These are phyloP conservation scores for Kryphioiulus occultus DNA, from an alignment of 2,888 invertebrate species.

Conservation along the genomic window DNA sequence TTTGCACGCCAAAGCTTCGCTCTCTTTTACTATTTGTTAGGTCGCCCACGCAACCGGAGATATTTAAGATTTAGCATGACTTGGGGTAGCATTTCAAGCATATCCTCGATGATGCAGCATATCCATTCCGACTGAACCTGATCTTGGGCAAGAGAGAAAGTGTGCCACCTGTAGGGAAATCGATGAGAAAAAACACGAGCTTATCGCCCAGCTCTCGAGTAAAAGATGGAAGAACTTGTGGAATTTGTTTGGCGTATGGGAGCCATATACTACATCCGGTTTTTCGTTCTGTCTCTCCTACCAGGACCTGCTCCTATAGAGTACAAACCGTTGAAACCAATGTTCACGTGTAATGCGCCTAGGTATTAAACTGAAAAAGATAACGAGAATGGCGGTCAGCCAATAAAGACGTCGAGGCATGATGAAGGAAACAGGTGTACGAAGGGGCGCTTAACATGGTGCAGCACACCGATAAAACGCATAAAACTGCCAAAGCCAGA, in stretches of 20 bases:
- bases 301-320: no score
- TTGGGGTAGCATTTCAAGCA: neutral
- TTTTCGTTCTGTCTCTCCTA: neutral
- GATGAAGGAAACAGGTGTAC: neutral
- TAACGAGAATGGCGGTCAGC: neutral
- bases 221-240: neutral
- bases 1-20: neutral
- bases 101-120: neutral
- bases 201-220: neutral
- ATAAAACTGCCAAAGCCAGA: neutral
- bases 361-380: neutral
- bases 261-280: neutral
- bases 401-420: no score
- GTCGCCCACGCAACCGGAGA: neutral
- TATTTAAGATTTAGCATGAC: slow-evolving; percentile 4
- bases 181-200: neutral
- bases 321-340: neutral
- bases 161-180: slow-evolving; percentile 33
- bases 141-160: neutral
- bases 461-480: neutral
- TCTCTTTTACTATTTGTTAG: neutral
- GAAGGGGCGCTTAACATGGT: neutral
- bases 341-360: neutral
- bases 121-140: neutral
- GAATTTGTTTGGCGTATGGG: neutral